Evolutionary conservation across 2,888 invertebrate species (phyloP).

Genomic region (Taphrorychus bicolor): DNA sequence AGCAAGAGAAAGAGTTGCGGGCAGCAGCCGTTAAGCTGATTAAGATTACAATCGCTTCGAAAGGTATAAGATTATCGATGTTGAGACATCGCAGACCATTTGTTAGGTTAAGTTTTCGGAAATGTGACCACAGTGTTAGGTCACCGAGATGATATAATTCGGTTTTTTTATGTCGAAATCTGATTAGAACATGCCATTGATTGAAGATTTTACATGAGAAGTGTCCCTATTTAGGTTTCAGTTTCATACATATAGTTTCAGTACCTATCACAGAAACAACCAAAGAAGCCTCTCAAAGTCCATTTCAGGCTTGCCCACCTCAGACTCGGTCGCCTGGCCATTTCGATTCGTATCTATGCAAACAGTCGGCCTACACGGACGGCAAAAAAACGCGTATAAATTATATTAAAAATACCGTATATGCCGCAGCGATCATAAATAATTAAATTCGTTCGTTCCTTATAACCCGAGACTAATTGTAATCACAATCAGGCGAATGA

Average conservation of each 20-base stretch:
- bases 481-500: constrained; percentile 15
- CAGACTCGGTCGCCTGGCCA: background rate
- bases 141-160: background rate
- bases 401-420: constrained; percentile 18
- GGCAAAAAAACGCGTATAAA: constrained; percentile 9
- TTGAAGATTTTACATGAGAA: too few relatives aligned
- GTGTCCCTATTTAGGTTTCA: too few relatives aligned
- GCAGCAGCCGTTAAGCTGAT: background rate
- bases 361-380: constrained; percentile 16
- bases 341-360: constrained; percentile 18
- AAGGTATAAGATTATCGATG: background rate
- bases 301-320: background rate
- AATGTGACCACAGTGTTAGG: background rate
- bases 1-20: background rate
- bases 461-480: constrained; percentile 18
- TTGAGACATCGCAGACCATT: background rate
- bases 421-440: constrained; percentile 26
- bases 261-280: background rate
- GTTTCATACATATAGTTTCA: too few relatives aligned
- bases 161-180: background rate
- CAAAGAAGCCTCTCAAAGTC: background rate
- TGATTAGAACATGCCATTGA: background rate
- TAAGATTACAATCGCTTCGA: background rate
- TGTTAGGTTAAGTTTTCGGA: background rate
- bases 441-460: constrained; percentile 22